These are phyloP conservation scores for Myopa testacea DNA, from an alignment of 2,888 invertebrate genomes.

Conservation along the genomic window DNA sequence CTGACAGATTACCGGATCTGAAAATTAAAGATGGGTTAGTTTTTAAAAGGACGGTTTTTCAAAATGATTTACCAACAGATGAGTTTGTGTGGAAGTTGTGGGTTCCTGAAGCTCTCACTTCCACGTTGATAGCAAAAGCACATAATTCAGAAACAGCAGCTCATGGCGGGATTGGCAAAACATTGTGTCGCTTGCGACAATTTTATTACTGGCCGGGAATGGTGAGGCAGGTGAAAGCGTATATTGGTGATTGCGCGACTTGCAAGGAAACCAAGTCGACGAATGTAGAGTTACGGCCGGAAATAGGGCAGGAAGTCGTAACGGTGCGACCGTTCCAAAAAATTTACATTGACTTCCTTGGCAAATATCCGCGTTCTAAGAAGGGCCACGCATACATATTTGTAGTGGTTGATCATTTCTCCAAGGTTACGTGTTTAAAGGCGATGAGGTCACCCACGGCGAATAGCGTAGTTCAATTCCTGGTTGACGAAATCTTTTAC, in stretches of 20 bases:
- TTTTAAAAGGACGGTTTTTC: neutral
- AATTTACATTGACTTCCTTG: constrained; percentile 46
- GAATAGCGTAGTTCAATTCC: constrained; percentile 34
- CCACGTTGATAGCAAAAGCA: too few species aligned
- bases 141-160: neutral
- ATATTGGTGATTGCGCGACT: neutral
- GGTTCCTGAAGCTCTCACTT: constrained; percentile 11
- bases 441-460: constrained; percentile 41
- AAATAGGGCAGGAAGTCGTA: constrained; percentile 3
- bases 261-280: constrained; percentile 26
- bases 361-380: constrained; percentile 45
- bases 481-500: constrained; percentile 47
- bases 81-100: constrained; percentile 13
- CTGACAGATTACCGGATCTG: neutral
- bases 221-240: constrained; percentile 3
- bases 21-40: neutral
- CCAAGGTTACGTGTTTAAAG: constrained; percentile 43
- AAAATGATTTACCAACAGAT: neutral
- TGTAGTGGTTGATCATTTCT: constrained; percentile 44
- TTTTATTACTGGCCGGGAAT: constrained; percentile 22
- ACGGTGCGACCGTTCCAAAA: constrained; percentile 34
- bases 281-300: constrained; percentile 5
- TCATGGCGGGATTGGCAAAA: constrained; percentile 41
- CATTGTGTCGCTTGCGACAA: neutral
- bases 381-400: constrained; percentile 39